Conservation (phyloP, 2,888 invertebrate species). For the Amblyteles armatorius region DNA sequence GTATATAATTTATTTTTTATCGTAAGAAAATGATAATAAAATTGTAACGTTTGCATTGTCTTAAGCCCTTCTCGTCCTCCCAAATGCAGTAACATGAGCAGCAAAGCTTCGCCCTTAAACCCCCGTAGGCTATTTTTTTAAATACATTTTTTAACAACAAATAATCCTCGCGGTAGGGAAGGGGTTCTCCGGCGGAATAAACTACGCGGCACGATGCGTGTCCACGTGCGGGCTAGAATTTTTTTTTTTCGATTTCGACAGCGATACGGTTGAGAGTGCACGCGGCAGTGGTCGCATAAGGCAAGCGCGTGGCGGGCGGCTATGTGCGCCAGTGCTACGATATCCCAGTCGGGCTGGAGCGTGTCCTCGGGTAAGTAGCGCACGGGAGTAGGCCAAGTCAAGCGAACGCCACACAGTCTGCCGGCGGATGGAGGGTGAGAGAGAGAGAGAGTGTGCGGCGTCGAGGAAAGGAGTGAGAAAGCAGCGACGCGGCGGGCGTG, state of each 20-base stretch:
- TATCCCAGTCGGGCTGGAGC: constrained; percentile 29
- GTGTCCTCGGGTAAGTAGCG: constrained; percentile 65
- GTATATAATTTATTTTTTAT: not conserved
- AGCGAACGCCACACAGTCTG: constrained; percentile 64
- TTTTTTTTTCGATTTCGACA: constrained; percentile 43
- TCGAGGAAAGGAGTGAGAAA: not conserved
- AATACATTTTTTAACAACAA: not conserved
- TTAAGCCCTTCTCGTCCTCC: not conserved
- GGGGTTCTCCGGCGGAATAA: not conserved
- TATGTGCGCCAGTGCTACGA: constrained; percentile 19
- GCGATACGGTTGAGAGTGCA: constrained; percentile 16
- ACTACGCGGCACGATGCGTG: not conserved
- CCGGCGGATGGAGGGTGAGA: constrained; percentile 15
- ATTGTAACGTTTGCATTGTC: not conserved
- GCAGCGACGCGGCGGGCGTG: not conserved
- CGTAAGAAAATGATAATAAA: not conserved
- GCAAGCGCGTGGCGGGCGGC: not conserved
- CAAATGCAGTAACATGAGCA: not conserved
- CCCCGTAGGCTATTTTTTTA: not conserved
- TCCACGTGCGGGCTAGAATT: constrained; percentile 35
- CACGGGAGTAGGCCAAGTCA: constrained; percentile 66
- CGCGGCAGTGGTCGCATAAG: not conserved
- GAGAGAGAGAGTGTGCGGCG: not conserved
- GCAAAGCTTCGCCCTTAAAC: no score
- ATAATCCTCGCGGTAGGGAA: not conserved